Conservation (phyloP, 2,113 vertebrate species). For the Myotis yumanensis region DNA sequence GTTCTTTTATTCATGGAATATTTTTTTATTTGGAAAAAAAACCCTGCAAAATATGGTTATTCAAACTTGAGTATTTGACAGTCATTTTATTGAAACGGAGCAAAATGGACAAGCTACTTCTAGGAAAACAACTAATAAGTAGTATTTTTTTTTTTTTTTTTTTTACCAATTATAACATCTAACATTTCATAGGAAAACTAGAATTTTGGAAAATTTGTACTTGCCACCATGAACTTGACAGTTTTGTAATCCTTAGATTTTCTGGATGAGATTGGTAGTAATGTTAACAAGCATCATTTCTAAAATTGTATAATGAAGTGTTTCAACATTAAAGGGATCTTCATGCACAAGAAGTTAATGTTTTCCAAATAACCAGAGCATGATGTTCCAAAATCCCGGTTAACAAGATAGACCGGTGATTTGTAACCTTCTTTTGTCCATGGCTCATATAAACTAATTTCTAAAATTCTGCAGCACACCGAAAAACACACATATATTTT, state of each 20-base stretch:
- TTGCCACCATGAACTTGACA: neutral
- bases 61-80: slow-evolving; percentile 21
- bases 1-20: neutral
- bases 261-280: neutral
- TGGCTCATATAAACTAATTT: neutral
- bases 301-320: neutral
- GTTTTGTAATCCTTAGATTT: neutral
- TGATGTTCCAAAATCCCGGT: slow-evolving; percentile 21
- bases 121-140: neutral
- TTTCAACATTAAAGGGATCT: neutral
- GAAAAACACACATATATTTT: neutral
- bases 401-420: neutral
- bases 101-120: neutral
- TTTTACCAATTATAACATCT: neutral
- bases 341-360: neutral
- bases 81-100: slow-evolving; percentile 26
- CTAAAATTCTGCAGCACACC: neutral
- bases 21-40: neutral
- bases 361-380: neutral
- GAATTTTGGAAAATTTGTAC: slow-evolving; percentile 12
- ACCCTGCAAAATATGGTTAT: neutral
- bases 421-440: neutral
- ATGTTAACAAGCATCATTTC: slow-evolving; percentile 5
- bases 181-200: neutral
- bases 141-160: neutral